Conservation (phyloP, 1,140 invertebrate genomes). For the Rhizoglyphus robini region DNA sequence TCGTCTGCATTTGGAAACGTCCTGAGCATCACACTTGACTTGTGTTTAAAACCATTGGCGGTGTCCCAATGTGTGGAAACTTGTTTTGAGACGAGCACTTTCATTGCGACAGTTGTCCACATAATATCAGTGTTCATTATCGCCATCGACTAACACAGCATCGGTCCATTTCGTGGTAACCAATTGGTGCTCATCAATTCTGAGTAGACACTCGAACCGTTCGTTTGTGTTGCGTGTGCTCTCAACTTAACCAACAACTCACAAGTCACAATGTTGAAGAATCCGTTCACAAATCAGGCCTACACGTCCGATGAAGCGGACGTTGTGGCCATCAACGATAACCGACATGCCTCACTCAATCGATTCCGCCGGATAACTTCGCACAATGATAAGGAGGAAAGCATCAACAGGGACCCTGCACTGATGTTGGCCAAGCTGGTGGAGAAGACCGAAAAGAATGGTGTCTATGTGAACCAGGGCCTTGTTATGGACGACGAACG, state of each 20-base stretch:
- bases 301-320: slow-evolving; percentile 18
- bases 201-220: background rate
- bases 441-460: slow-evolving; percentile 20
- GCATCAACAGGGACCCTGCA: slow-evolving; percentile 11
- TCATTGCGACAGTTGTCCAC: too few relatives aligned
- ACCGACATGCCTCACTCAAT: slow-evolving; percentile 18
- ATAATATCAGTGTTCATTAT: too few relatives aligned
- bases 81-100: too few relatives aligned
- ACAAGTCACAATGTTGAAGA: slow-evolving; percentile 9
- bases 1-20: too few relatives aligned
- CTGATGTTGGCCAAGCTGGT: slow-evolving; percentile 21
- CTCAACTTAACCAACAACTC: background rate
- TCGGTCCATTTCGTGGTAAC: too few relatives aligned
- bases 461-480: slow-evolving; percentile 16
- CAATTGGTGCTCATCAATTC: too few relatives aligned
- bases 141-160: too few relatives aligned
- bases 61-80: too few relatives aligned
- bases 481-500: slow-evolving; percentile 18
- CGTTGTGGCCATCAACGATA: slow-evolving; percentile 20
- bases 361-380: slow-evolving; percentile 18
- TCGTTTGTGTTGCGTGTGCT: background rate
- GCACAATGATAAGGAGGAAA: slow-evolving; percentile 13
- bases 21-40: too few relatives aligned
- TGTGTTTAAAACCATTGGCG: too few relatives aligned
- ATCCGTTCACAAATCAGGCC: slow-evolving; percentile 15